A percentile compares a stretch with the other conserved stretches of the same genome.
These are phyloP conservation scores for Perizoma flavofasciatum DNA, from an alignment of 2,888 invertebrate genomes.

Conservation along the genomic window DNA sequence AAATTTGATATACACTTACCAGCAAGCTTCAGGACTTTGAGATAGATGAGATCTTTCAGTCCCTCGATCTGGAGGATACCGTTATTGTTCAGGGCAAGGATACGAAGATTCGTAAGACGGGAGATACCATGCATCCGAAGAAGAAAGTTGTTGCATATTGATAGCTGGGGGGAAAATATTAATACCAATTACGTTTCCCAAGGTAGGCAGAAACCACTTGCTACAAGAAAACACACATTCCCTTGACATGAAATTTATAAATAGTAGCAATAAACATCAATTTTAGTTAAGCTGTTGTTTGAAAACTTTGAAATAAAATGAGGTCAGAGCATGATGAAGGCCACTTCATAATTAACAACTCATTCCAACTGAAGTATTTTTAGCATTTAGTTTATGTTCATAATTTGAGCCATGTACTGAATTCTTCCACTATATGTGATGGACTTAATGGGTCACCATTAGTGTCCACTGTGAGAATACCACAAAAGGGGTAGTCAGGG, in stretches of 20 bases:
- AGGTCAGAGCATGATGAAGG: conserved; percentile 6
- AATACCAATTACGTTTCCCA: background rate
- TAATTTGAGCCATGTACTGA: no score
- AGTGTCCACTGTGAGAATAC: no score
- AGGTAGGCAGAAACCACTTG: no score
- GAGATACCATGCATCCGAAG: conserved; percentile 95
- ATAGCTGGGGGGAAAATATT: conserved; percentile 86
- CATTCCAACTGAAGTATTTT: background rate
- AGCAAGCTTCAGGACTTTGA: conserved; percentile 91
- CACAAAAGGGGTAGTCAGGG: no score
- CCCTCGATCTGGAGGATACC: conserved; percentile 95
- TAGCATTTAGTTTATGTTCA: no score
- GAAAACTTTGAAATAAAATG: conserved; percentile 3
- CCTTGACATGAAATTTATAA: no score
- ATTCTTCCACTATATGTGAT: no score
- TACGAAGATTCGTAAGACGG: conserved; percentile 90
- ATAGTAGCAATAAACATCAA: no score
- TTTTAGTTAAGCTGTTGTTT: background rate
- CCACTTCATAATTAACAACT: conserved; percentile 4
- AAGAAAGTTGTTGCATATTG: conserved; percentile 92
- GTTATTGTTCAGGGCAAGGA: conserved; percentile 93
- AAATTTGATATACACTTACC: conserved; percentile 53
- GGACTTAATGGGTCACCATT: no score
- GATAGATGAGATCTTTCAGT: conserved; percentile 90
- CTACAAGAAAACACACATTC: no score